Percentiles rank a stretch among this genome's conserved stretches.
phyloP scores from a whole-genome alignment of 2,797 vertebrate species.

The Babyrousa celebensis region DNA sequence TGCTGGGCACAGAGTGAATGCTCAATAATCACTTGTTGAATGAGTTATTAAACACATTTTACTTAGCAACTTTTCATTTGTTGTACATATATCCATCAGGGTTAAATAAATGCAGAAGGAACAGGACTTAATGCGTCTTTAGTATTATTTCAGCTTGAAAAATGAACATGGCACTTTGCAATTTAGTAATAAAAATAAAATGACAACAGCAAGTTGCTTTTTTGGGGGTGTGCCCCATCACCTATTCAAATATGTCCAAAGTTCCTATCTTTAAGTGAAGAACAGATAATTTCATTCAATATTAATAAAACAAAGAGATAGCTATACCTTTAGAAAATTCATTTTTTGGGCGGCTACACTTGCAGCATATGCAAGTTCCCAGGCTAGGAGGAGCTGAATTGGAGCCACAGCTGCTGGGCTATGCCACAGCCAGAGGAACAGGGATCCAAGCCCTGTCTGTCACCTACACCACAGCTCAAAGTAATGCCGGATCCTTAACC shows the following conservation, averaged over 20 bases:
- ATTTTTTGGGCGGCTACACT: no score
- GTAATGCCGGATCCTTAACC: no score
- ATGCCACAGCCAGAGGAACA: no score
- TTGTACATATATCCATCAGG: not conserved
- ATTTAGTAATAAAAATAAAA: not conserved
- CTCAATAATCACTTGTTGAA: not conserved
- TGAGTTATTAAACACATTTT: not conserved
- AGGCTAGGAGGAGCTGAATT: no score
- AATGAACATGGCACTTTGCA: not conserved
- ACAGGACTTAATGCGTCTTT: constrained; percentile 14
- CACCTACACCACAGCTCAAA: no score
- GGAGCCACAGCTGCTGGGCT: no score
- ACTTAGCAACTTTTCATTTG: not conserved
- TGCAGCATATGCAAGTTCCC: no score
- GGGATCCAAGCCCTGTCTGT: no score
- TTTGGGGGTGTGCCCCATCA: not conserved
- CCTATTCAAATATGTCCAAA: not conserved
- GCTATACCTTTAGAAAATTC: constrained; percentile 15
- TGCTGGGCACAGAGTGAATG: not conserved
- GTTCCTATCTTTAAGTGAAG: not conserved
- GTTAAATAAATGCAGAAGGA: not conserved
- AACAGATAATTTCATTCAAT: constrained; percentile 34
- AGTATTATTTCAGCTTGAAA: constrained; percentile 18
- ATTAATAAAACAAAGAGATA: not conserved
- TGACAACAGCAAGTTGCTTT: not conserved